Evolutionary conservation across 1,140 invertebrate species (phyloP), one percentile per base, ranked within the genome.

Genomic region (Pseudoatta argentina): DNA sequence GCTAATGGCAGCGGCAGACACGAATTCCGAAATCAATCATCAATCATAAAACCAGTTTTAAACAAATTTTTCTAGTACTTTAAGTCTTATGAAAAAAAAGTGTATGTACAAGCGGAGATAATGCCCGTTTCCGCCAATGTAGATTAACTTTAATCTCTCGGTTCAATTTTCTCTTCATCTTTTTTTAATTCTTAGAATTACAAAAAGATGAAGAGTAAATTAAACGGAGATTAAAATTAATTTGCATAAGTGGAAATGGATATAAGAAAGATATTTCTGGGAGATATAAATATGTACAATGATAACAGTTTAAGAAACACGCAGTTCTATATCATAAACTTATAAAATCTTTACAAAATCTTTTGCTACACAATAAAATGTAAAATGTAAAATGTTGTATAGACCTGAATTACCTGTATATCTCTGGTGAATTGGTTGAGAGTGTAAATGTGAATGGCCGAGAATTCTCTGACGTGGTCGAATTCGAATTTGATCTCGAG

Each of bases 401-500:
- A 14, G 14, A 27, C 79, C 94, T 95, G 24, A 24, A 24, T 24
- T 91, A 97, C 97, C 96, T 98, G 97, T 0, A 98, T 97, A 88
- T 98, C 97, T 91, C 97, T 97, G 89, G 97, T 97, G 94, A 98
- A 98, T 91, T 97, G 96, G 94, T 98, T 98, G 94, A 97, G 94
- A 10, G 39, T 44, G 39, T 97, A 98, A 51, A 99, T 96, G 91
- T 97, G 97, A 30, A 98, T 96, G 1, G 97, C 96, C 16, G 97
- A 97, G 95, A 99, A 98, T 94, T 99, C 98, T 2, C 98, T 95
- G 21, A 98, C 97, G 92, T 96, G 96, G 92, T 98, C 98, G 95
- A 99, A 99, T 94, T 98, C 97, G 94, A 99, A 99, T 87, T 97
- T 97, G 86, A 98, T 96, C 90, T 97, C 97, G 0, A 98, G 96